These are phyloP conservation scores for Pangasius krempfi DNA, from an alignment of 2,797 vertebrate genomes.

Conservation along the genomic window DNA sequence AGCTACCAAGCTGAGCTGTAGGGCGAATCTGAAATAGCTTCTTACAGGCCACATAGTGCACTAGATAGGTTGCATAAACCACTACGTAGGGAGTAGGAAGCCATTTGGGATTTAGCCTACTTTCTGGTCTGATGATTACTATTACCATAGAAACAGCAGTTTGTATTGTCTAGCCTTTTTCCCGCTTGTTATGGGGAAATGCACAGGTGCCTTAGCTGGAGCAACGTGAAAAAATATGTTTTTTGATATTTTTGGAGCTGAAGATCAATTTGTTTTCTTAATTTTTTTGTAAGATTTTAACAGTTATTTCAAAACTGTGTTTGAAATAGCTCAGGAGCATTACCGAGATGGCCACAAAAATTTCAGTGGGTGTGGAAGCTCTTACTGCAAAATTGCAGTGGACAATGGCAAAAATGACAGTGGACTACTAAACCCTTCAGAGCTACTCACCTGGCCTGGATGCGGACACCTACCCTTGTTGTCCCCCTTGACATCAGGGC, in stretches of 20 bases:
- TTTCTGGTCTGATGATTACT: neutral
- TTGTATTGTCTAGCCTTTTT: neutral
- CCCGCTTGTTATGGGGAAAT: neutral
- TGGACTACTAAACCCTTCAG: neutral
- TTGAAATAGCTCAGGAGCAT: neutral
- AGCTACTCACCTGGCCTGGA: neutral
- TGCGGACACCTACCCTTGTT: no score
- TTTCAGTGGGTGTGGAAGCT: neutral
- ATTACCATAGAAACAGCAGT: neutral
- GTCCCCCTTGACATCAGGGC: neutral
- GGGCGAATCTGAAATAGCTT: neutral
- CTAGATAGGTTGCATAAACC: neutral
- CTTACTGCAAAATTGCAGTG: neutral
- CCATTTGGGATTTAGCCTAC: constrained; percentile 9
- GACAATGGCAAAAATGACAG: neutral
- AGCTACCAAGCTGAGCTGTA: neutral
- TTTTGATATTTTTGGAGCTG: neutral
- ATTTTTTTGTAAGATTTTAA: neutral
- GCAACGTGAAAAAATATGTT: neutral
- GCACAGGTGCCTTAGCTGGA: neutral
- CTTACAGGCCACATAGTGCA: neutral
- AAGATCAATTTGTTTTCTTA: neutral
- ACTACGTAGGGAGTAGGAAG: neutral
- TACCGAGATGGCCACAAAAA: neutral
- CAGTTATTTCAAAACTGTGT: neutral